Evolutionary conservation across 2,113 vertebrate species (phyloP), one percentile per base, ranked within the genome.

Genomic region (zebrafish (Danio rerio)): DNA sequence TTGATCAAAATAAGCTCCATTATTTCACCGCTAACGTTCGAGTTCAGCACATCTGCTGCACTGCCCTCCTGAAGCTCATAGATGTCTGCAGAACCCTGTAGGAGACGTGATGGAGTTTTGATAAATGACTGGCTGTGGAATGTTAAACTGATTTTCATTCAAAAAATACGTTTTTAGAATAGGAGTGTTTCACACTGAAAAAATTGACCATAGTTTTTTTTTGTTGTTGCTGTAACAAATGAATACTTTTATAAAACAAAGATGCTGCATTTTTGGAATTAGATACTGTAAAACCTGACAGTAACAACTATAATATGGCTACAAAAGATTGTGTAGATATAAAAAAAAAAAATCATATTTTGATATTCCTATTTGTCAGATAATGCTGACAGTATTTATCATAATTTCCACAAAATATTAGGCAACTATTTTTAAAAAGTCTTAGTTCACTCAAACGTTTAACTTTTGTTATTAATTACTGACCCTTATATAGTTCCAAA

Each of bases 1-100:
- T 92, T 94, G 20, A 95, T 69, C 84, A 99, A 88, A 2, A 90
- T 95, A 71, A 99, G 72, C 0, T 98, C 96, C 93, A 99, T 88
- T 47, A 99, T 92, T 88, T 97, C 95, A 0, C 96, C 96, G 0
- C 5, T 71, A 77, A 98, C 87, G 3, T 94, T 93, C 0, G 96
- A 96, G 8, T 97, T 94, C 5, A 98, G 91, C 8, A 99, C 91
- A 84, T 99, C 96, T 0, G 96, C 92, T 0, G 91, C 85, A 68
- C 90, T 94, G 74, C 98, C 98, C 88, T 98, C 98, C 0, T 55
- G 69, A 1, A 99, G 90, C 72, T 97, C 94, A 0, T 63, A 75
- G 8, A 83, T 86, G 85, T 99, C 96, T 15, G 96, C 95, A 0
- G 96, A 94, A 77, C 91, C 95, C 98, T 99, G 89, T 2, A 88